Conservation (phyloP, 2,113 vertebrate species). For the Calidris pygmaea region DNA sequence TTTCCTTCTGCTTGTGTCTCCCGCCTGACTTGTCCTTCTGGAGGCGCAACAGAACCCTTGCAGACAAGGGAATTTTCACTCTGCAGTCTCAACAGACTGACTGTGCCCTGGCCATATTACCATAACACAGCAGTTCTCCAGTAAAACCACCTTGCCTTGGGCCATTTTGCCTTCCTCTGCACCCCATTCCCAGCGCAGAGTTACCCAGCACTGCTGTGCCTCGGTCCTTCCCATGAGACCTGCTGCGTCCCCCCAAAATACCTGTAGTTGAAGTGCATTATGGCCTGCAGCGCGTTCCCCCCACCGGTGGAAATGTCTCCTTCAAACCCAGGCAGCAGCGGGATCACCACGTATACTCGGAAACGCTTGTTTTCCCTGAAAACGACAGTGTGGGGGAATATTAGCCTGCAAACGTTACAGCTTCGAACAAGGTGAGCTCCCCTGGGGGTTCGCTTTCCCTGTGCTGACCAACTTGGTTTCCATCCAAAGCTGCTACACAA, state of each 20-base stretch:
- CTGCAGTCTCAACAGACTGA: neutral
- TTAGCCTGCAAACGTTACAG: neutral
- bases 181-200: neutral
- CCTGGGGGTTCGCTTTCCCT: rapidly evolving
- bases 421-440: neutral
- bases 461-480: rapidly evolving
- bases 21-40: rapidly evolving
- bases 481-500: neutral
- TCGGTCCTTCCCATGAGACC: neutral
- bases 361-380: slow-evolving; percentile 84
- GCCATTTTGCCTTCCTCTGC: neutral
- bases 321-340: slow-evolving; percentile 93
- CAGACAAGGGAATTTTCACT: neutral
- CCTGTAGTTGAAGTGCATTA: slow-evolving; percentile 99
- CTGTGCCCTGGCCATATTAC: neutral
- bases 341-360: slow-evolving; percentile 93
- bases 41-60: neutral
- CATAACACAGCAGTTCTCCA: neutral
- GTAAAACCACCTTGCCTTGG: neutral
- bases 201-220: rapidly evolving
- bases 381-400: rapidly evolving
- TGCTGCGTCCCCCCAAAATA: neutral
- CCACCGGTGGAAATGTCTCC: slow-evolving; percentile 94
- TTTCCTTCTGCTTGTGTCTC: neutral
- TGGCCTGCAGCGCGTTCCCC: slow-evolving; percentile 91